Evolutionary conservation across 2,888 invertebrate genomes (phyloP).

Genomic region (Limnephilus auricula): DNA sequence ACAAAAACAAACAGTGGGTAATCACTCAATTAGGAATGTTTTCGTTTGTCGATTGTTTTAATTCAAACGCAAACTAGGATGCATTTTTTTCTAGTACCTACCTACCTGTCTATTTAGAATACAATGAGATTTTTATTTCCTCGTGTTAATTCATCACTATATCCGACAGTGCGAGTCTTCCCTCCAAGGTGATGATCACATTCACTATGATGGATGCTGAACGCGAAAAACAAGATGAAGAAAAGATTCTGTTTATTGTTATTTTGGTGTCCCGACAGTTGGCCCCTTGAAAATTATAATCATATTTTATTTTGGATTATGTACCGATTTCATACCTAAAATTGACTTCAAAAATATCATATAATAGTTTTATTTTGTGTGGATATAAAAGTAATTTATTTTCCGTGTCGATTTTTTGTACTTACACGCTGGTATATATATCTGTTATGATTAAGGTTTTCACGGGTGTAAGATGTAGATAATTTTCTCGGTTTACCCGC

Average conservation of each 20-base stretch:
- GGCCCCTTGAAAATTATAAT: too few species aligned
- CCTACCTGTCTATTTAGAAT: conserved; percentile 1
- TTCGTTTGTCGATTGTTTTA: not conserved
- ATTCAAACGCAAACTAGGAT: conserved; percentile 11
- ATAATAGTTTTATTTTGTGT: too few species aligned
- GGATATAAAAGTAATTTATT: too few species aligned
- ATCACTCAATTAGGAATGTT: not conserved
- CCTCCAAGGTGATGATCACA: not conserved
- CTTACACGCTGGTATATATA: too few species aligned
- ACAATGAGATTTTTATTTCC: conserved; percentile 23
- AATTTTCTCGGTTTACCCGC: too few species aligned
- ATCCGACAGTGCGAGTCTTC: conserved; percentile 10
- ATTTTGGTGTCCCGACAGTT: too few species aligned
- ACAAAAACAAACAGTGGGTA: not conserved
- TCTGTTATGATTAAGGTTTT: too few species aligned
- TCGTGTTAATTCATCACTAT: not conserved
- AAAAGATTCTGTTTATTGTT: not conserved
- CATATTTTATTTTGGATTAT: too few species aligned
- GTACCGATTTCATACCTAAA: too few species aligned
- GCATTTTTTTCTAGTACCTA: conserved; percentile 8
- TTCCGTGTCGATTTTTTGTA: too few species aligned
- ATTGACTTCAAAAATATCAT: too few species aligned
- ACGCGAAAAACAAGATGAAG: not conserved
- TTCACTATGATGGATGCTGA: not conserved
- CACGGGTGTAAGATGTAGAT: too few species aligned